Conservation (phyloP, 2,797 vertebrate species). For the Merluccius polli region DNA sequence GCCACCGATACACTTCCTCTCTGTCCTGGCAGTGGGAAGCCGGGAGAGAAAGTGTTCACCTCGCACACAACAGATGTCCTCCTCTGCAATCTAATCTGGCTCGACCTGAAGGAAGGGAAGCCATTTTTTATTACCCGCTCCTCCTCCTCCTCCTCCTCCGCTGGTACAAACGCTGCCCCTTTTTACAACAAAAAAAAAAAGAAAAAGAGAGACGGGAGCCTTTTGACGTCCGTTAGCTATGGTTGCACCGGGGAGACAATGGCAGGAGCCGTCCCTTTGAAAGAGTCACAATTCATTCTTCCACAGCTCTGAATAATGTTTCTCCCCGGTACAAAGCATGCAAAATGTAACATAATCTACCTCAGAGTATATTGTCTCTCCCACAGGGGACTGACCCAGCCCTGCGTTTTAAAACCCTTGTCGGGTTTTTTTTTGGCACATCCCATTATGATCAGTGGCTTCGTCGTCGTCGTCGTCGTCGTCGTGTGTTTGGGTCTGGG, state of each 20-base stretch:
- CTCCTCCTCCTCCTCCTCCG: neutral
- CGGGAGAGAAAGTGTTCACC: constrained; percentile 50
- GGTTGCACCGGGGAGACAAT: constrained; percentile 68
- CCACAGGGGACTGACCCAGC: constrained; percentile 53
- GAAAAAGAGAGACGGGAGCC: constrained; percentile 60
- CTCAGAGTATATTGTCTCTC: constrained; percentile 67
- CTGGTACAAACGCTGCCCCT: constrained; percentile 52
- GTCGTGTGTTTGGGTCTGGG: constrained; percentile 19
- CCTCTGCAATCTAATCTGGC: constrained; percentile 62
- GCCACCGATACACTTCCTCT: constrained; percentile 54
- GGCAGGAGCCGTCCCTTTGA: constrained; percentile 66
- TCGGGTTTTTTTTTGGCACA: constrained; percentile 6
- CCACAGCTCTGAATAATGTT: constrained; percentile 66
- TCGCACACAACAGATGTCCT: constrained; percentile 68
- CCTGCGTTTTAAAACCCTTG: constrained; percentile 8
- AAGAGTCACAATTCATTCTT: constrained; percentile 70
- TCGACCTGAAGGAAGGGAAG: constrained; percentile 36
- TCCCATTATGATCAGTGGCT: constrained; percentile 16
- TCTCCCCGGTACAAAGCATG: constrained; percentile 71
- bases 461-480: constrained; percentile 6
- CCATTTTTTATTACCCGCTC: constrained; percentile 62
- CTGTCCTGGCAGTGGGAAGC: constrained; percentile 50
- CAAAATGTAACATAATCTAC: constrained; percentile 73
- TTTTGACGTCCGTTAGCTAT: constrained; percentile 68
- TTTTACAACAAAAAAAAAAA: constrained; percentile 53